A percentile compares a stretch with the other conserved stretches of the same genome.
Evolutionary conservation across 2,113 vertebrate genomes (phyloP).

Genomic region (Syngnathus typhle): DNA sequence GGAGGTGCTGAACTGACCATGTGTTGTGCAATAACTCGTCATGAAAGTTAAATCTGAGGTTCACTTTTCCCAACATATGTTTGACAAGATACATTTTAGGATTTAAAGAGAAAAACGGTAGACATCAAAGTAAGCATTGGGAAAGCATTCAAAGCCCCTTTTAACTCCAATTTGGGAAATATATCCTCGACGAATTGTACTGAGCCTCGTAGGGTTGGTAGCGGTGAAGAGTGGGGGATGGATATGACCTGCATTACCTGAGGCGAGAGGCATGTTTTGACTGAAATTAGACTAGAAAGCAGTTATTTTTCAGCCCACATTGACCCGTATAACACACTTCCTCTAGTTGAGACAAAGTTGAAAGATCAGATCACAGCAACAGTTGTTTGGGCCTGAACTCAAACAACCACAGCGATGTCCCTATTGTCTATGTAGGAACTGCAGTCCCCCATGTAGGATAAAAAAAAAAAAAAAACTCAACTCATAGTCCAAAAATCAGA

Average conservation of each 20-base stretch:
- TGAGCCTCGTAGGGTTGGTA: not conserved
- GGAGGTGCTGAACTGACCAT: not conserved
- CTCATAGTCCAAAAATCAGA: too few relatives aligned
- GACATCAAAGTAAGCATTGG: not conserved
- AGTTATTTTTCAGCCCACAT: slow-evolving; percentile 11
- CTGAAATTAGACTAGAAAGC: not conserved
- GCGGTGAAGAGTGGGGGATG: not conserved
- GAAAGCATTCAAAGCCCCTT: not conserved
- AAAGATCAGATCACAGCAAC: slow-evolving; percentile 2
- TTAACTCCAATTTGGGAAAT: not conserved
- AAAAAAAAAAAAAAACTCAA: too few relatives aligned
- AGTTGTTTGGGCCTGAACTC: not conserved
- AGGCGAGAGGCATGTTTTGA: slow-evolving; percentile 3
- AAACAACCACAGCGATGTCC: too few relatives aligned
- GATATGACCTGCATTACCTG: not conserved
- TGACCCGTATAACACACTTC: slow-evolving; percentile 1
- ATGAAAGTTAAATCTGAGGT: not conserved
- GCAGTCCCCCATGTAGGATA: too few relatives aligned
- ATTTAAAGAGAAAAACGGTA: not conserved
- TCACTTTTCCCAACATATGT: not conserved
- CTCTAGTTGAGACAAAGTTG: slow-evolving; percentile 12
- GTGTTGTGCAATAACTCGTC: not conserved
- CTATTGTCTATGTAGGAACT: too few relatives aligned
- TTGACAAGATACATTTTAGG: not conserved
- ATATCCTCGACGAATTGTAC: not conserved